Conservation (phyloP, 1,140 invertebrate genomes). For the Antheraea pernyi region DNA sequence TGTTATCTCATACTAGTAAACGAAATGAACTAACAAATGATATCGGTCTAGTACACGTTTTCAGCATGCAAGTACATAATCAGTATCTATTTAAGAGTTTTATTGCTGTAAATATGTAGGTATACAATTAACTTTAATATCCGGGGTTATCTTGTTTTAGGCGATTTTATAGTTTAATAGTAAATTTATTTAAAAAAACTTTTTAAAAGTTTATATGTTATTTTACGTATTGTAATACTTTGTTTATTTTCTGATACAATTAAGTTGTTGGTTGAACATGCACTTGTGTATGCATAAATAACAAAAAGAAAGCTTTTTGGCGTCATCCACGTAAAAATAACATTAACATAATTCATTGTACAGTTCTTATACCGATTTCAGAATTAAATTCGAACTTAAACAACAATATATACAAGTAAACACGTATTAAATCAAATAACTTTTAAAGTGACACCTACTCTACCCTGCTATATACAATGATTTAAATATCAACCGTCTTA, state of each 20-base stretch:
- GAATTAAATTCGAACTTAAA: constrained; percentile 41
- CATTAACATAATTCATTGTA: constrained; percentile 14
- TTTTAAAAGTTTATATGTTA: too few relatives aligned
- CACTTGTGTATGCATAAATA: neutral
- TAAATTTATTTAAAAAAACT: too few relatives aligned
- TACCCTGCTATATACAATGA: constrained; percentile 57
- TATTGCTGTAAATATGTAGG: too few relatives aligned
- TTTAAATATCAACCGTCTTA: neutral
- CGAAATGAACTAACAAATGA: neutral
- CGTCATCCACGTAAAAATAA: constrained; percentile 10
- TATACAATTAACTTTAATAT: too few relatives aligned
- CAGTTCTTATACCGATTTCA: constrained; percentile 39
- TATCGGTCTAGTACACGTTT: too few relatives aligned
- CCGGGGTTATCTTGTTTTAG: too few relatives aligned
- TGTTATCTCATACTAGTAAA: neutral
- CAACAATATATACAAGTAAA: constrained; percentile 57
- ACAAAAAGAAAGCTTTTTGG: constrained; percentile 1
- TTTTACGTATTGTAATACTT: too few relatives aligned
- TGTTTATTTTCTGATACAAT: too few relatives aligned
- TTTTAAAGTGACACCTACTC: constrained; percentile 40
- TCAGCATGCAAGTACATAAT: too few relatives aligned
- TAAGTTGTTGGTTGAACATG: constrained; percentile 4
- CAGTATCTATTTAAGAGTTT: too few relatives aligned
- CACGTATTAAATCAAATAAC: constrained; percentile 18
- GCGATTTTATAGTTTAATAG: too few relatives aligned